Evolutionary conservation across 2,113 vertebrate species (phyloP).

Genomic region (Podarcis raffonei): DNA sequence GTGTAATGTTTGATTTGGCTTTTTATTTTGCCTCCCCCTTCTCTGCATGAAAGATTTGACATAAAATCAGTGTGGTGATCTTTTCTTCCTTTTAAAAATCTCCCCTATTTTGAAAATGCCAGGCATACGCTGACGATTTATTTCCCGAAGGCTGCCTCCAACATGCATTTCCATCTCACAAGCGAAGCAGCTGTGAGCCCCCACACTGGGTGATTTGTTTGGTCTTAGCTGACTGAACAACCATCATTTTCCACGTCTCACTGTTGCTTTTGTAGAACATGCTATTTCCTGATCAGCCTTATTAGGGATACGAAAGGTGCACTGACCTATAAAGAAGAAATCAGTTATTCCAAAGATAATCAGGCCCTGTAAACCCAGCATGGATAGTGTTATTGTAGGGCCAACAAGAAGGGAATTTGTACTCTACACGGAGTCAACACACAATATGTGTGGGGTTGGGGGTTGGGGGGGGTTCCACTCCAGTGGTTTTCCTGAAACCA

Average conservation of each 20-base stretch:
- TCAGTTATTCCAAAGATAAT: not conserved
- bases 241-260: slow-evolving; percentile 14
- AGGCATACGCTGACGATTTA: not conserved
- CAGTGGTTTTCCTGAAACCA: too few species aligned
- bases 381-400: not conserved
- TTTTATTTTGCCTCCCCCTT: not conserved
- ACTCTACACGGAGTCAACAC: not conserved
- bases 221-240: slow-evolving; percentile 33
- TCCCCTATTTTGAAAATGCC: slow-evolving; percentile 29
- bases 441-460: too few species aligned
- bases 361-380: not conserved
- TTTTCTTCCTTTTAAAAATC: slow-evolving; percentile 2
- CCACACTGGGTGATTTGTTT: not conserved
- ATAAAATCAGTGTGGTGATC: slow-evolving; percentile 39
- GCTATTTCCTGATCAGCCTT: slow-evolving; percentile 7
- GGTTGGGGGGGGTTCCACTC: too few species aligned
- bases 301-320: slow-evolving; percentile 33
- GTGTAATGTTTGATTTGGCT: not conserved
- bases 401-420: not conserved
- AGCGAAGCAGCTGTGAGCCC: slow-evolving; percentile 3
- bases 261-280: not conserved
- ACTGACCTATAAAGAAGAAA: slow-evolving; percentile 42
- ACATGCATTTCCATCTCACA: not conserved
- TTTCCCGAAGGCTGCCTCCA: slow-evolving; percentile 18
- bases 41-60: not conserved